A percentile compares a stretch with the other conserved stretches of the same genome.
Conservation (phyloP, 64 coral and sea anemone species). For the Montipora capricornis region DNA sequence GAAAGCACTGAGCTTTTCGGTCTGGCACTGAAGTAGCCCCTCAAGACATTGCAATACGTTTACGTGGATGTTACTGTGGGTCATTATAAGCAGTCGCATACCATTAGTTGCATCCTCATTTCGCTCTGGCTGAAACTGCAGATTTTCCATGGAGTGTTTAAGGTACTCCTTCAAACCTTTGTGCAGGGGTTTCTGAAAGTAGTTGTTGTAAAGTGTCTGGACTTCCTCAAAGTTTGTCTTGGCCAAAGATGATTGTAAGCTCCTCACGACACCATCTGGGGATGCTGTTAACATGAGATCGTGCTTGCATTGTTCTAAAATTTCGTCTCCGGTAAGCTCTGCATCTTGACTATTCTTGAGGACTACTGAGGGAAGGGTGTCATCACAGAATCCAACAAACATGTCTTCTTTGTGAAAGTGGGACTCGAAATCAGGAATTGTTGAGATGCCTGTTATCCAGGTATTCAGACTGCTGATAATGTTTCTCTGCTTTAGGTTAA, state of each 20-base stretch:
- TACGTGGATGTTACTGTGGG: constrained; percentile 77
- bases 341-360: constrained; percentile 54
- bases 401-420: constrained; percentile 55
- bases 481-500: constrained; percentile 29
- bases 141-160: constrained; percentile 12
- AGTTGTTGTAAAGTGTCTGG: constrained; percentile 50
- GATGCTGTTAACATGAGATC: constrained; percentile 81
- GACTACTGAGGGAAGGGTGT: constrained; percentile 71
- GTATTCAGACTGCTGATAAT: constrained; percentile 47
- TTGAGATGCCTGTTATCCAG: constrained; percentile 69
- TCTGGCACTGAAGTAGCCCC: constrained; percentile 54
- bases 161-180: constrained; percentile 67
- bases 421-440: constrained; percentile 7
- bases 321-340: constrained; percentile 7
- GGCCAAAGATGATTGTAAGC: constrained; percentile 39
- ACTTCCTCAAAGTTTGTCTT: constrained; percentile 43
- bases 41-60: constrained; percentile 69
- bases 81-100: constrained; percentile 78
- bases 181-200: constrained; percentile 79
- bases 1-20: constrained; percentile 76
- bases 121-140: not conserved
- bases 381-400: constrained; percentile 80
- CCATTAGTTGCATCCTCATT: constrained; percentile 10
- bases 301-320: constrained; percentile 70
- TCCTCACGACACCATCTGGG: constrained; percentile 80